These are phyloP conservation scores for Belonocnema kinseyi DNA, from an alignment of 1,140 invertebrate genomes.

Conservation along the genomic window DNA sequence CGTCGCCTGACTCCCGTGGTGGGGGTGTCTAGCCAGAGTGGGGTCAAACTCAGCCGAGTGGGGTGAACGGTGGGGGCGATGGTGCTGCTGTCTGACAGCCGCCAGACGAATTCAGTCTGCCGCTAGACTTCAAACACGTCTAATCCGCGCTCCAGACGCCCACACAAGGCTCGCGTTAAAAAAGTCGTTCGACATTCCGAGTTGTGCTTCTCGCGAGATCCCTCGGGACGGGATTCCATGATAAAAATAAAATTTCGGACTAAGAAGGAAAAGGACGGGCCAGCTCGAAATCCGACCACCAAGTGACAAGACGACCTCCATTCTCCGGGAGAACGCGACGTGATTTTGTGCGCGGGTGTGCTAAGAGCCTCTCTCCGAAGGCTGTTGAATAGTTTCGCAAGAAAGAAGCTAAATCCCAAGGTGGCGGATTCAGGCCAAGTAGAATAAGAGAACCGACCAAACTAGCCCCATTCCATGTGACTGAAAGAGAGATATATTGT, in stretches of 20 bases:
- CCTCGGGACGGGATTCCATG: background rate
- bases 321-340: background rate
- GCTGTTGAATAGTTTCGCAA: conserved; percentile 14
- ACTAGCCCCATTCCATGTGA: conserved; percentile 30
- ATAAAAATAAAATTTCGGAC: background rate
- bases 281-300: background rate
- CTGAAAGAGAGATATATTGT: conserved; percentile 2
- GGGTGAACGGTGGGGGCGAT: conserved; percentile 50
- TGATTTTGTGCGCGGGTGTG: conserved; percentile 22
- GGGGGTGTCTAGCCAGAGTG: conserved; percentile 38
- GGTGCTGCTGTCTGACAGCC: conserved; percentile 70
- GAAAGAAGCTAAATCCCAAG: conserved; percentile 21
- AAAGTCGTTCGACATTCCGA: conserved; percentile 31
- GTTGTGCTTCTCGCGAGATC: conserved; percentile 20
- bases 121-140: conserved; percentile 63
- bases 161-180: conserved; percentile 35
- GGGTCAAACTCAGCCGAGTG: conserved; percentile 43
- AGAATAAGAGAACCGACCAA: conserved; percentile 4
- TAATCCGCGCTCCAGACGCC: conserved; percentile 44
- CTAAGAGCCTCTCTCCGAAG: background rate
- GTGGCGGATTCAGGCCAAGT: conserved; percentile 16
- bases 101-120: conserved; percentile 69
- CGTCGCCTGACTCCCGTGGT: background rate
- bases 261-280: background rate
- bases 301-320: background rate